phyloP scores from a whole-genome alignment of 2,888 invertebrate species.

The Plebejus melissa region DNA sequence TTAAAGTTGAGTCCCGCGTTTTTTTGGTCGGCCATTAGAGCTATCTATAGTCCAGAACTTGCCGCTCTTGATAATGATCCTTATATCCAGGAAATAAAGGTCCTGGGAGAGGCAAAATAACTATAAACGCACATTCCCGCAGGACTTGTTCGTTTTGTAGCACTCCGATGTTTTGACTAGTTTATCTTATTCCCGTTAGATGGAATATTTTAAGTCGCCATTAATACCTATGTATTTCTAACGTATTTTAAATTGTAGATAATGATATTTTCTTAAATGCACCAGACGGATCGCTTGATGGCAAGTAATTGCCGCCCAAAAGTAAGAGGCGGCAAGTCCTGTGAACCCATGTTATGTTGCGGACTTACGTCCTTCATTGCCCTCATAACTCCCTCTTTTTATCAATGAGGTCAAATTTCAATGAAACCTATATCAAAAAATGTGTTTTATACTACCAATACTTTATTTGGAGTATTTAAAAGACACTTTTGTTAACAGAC shows the following conservation, averaged over 20 bases:
- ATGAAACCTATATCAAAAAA: too few species aligned
- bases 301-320: background rate
- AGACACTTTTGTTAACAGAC: background rate
- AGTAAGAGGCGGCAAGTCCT: too few species aligned
- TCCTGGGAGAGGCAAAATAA: background rate
- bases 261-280: background rate
- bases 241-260: constrained; percentile 2
- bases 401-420: too few species aligned
- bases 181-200: constrained; percentile 10
- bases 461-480: too few species aligned
- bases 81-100: background rate
- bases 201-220: constrained; percentile 12
- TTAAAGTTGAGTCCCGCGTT: constrained; percentile 16
- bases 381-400: too few species aligned
- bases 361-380: too few species aligned
- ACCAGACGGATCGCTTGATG: background rate
- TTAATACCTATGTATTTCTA: background rate
- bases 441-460: too few species aligned
- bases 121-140: constrained; percentile 32
- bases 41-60: constrained; percentile 31
- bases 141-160: constrained; percentile 37
- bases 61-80: background rate
- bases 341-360: too few species aligned
- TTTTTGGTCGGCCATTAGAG: constrained; percentile 25
- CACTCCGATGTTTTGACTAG: constrained; percentile 20